These are phyloP conservation scores for Cygnus olor DNA, from an alignment of 2,797 vertebrate species.

Conservation along the genomic window DNA sequence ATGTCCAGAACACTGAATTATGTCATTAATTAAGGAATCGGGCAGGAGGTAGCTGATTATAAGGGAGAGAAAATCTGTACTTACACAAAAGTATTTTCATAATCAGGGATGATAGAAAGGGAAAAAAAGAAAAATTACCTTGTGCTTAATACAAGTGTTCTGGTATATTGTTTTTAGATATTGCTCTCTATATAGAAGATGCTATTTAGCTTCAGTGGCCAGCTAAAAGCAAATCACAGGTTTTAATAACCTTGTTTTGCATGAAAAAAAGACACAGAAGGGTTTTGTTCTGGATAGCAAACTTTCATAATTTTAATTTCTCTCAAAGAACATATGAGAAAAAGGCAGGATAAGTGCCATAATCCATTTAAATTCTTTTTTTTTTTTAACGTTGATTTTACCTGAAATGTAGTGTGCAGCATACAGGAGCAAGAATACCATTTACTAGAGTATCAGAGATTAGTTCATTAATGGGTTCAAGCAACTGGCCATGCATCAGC, in stretches of 20 bases:
- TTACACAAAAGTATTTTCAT: slow-evolving; percentile 72
- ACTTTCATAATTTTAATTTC: not conserved
- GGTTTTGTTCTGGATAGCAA: not conserved
- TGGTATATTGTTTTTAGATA: slow-evolving; percentile 39
- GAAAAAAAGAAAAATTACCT: slow-evolving; percentile 64
- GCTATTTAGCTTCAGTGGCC: not conserved
- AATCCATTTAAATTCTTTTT: slow-evolving; percentile 29
- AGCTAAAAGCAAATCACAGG: not conserved
- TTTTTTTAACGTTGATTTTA: slow-evolving; percentile 59
- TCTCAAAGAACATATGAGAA: not conserved
- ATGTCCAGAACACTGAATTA: slow-evolving; percentile 70
- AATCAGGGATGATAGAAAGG: slow-evolving; percentile 66
- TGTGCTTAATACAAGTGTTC: slow-evolving; percentile 26
- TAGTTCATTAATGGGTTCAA: slow-evolving; percentile 74
- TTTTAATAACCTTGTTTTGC: not conserved
- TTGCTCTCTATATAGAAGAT: not conserved
- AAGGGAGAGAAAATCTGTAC: slow-evolving; percentile 59
- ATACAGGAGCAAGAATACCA: slow-evolving; percentile 26
- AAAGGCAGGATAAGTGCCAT: not conserved
- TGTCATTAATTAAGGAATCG: slow-evolving; percentile 70
- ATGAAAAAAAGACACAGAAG: accelerated
- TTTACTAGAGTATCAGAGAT: slow-evolving; percentile 65
- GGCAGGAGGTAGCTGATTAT: slow-evolving; percentile 69
- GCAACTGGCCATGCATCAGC: slow-evolving; percentile 72
- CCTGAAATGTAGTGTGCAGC: slow-evolving; percentile 48